These are phyloP conservation scores for Temnopleurus reevesii DNA, from an alignment of 53 echinoderm and acorn worm genomes.

Conservation along the genomic window DNA sequence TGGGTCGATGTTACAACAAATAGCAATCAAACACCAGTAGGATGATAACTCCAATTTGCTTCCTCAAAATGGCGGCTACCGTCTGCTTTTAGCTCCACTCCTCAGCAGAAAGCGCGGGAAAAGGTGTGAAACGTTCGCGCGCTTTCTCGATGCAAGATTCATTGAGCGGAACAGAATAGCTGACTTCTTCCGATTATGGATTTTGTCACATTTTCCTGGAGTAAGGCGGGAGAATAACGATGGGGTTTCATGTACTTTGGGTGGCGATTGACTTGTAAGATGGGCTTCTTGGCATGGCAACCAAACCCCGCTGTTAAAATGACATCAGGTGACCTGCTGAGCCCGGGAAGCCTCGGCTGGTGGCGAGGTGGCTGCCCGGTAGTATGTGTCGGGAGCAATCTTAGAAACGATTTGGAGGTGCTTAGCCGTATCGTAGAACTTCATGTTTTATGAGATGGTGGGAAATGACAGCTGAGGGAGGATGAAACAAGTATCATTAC, in stretches of 20 bases:
- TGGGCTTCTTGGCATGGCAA: neutral
- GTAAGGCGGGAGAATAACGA: conserved; percentile 25
- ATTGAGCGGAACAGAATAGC: conserved; percentile 40
- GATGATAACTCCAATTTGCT: neutral
- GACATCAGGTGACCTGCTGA: neutral
- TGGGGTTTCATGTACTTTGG: conserved; percentile 61
- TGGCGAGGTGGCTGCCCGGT: conserved; percentile 4
- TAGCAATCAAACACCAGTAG: conserved; percentile 9
- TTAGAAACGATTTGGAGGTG: conserved; percentile 53
- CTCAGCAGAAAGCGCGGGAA: neutral
- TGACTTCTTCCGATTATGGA: conserved; percentile 54
- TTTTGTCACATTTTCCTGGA: conserved; percentile 49
- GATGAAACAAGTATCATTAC: conserved; percentile 11
- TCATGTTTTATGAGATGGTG: conserved; percentile 34
- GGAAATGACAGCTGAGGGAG: conserved; percentile 22
- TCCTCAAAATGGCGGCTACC: conserved; percentile 7
- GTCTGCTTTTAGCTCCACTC: neutral
- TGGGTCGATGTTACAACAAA: conserved; percentile 30
- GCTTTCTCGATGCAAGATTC: conserved; percentile 26
- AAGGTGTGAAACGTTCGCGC: conserved; percentile 36
- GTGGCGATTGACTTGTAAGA: conserved; percentile 43
- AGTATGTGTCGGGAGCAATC: conserved; percentile 29
- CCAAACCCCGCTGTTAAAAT: neutral
- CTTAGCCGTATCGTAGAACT: conserved; percentile 13
- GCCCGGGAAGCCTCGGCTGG: neutral